phyloP scores from a whole-genome alignment of 2,797 vertebrate species.

The Pipistrellus pygmaeus region DNA sequence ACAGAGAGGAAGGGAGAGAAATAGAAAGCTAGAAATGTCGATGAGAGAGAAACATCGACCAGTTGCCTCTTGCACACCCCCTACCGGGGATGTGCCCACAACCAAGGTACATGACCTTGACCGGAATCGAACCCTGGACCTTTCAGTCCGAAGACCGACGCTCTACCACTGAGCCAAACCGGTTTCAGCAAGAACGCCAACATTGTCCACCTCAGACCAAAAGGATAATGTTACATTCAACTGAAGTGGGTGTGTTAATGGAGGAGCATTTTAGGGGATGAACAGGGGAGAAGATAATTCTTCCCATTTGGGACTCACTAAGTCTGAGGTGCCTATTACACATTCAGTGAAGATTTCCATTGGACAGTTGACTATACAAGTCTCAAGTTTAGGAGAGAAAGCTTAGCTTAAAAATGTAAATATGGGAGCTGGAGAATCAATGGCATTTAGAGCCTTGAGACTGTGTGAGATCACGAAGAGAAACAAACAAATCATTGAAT shows the following conservation, averaged over 20 bases:
- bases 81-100: too few relatives aligned
- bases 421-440: background rate
- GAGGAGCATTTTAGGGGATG: background rate
- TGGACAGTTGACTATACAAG: background rate
- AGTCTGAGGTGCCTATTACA: background rate
- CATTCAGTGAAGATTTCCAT: background rate
- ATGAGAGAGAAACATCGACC: too few relatives aligned
- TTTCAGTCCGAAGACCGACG: too few relatives aligned
- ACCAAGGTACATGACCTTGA: too few relatives aligned
- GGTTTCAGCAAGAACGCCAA: background rate
- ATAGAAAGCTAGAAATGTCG: too few relatives aligned
- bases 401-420: background rate
- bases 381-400: background rate
- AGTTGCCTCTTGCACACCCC: too few relatives aligned
- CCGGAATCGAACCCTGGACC: too few relatives aligned
- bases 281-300: background rate
- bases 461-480: background rate
- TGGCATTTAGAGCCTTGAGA: background rate
- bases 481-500: background rate
- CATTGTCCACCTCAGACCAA: background rate
- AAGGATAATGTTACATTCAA: background rate
- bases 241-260: background rate
- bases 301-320: background rate
- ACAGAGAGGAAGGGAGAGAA: too few relatives aligned
- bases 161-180: too few relatives aligned